A percentile compares a stretch with the other conserved stretches of the same genome.
These are phyloP conservation scores for Phodopus roborovskii DNA, from an alignment of 2,113 vertebrate genomes.

Conservation along the genomic window DNA sequence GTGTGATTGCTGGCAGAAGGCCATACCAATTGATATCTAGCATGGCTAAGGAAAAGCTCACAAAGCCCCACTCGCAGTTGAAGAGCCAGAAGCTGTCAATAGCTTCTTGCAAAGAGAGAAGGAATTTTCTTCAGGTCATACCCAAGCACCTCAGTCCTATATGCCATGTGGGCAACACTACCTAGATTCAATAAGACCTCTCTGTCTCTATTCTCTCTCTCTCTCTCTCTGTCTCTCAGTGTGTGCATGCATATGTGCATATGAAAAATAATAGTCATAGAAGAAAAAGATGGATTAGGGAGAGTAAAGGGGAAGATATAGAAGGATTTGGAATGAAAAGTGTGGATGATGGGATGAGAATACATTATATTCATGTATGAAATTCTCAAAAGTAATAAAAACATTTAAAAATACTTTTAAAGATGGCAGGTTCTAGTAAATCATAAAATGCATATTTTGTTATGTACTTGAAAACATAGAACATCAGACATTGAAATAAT, in stretches of 20 bases:
- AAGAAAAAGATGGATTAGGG: neutral
- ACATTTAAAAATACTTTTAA: neutral
- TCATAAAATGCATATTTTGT: neutral
- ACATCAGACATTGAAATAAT: neutral
- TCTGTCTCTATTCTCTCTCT: neutral
- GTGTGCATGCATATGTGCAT: neutral
- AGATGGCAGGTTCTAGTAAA: neutral
- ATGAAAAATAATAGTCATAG: neutral
- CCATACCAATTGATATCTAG: neutral
- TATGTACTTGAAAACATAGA: slow-evolving; percentile 8
- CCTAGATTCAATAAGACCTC: neutral
- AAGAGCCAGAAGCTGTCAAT: neutral
- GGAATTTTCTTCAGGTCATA: neutral
- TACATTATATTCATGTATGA: neutral
- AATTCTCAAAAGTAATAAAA: neutral
- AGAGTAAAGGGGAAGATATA: neutral
- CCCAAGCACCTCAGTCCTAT: neutral
- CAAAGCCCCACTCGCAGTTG: neutral
- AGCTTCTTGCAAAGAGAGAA: no score
- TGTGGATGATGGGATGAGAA: neutral
- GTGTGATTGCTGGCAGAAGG: neutral
- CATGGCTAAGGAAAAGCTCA: neutral
- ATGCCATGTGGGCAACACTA: neutral
- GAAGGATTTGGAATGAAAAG: neutral
- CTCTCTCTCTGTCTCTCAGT: neutral